phyloP scores from a whole-genome alignment of 1,140 invertebrate species.

The Micrasema minimum region DNA sequence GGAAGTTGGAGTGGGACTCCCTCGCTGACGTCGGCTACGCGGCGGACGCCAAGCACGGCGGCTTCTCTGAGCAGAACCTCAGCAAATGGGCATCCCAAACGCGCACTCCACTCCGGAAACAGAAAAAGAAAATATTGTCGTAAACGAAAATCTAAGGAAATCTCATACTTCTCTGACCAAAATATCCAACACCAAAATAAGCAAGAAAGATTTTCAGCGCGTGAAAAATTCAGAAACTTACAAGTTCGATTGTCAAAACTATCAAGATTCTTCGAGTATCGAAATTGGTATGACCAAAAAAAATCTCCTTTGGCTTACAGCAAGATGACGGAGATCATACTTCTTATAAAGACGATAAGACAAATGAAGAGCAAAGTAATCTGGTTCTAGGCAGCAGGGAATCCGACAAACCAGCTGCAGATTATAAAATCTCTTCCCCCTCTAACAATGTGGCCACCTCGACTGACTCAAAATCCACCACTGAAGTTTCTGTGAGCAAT shows the following conservation, averaged over 20 bases:
- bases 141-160: background rate
- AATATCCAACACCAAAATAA: conserved; percentile 9
- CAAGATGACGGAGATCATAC: conserved; percentile 49
- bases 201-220: conserved; percentile 14
- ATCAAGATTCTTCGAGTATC: conserved; percentile 53
- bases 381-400: too few relatives aligned
- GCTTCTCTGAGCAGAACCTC: conserved; percentile 63
- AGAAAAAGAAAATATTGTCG: background rate
- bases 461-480: conserved; percentile 3
- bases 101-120: conserved; percentile 61
- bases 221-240: conserved; percentile 11
- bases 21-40: conserved; percentile 82
- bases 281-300: conserved; percentile 62
- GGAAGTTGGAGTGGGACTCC: conserved; percentile 80
- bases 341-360: too few relatives aligned
- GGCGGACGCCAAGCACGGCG: conserved; percentile 58
- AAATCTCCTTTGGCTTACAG: conserved; percentile 63
- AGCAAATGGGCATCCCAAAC: conserved; percentile 63
- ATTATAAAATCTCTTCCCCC: background rate
- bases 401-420: background rate
- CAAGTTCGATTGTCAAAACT: conserved; percentile 6
- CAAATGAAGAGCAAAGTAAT: too few relatives aligned
- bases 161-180: background rate
- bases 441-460: background rate
- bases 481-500: conserved; percentile 53